Percentiles rank a stretch among this genome's conserved stretches.
Evolutionary conservation across 2,113 vertebrate species (phyloP).

Genomic region (Heterotilapia buettikoferi): DNA sequence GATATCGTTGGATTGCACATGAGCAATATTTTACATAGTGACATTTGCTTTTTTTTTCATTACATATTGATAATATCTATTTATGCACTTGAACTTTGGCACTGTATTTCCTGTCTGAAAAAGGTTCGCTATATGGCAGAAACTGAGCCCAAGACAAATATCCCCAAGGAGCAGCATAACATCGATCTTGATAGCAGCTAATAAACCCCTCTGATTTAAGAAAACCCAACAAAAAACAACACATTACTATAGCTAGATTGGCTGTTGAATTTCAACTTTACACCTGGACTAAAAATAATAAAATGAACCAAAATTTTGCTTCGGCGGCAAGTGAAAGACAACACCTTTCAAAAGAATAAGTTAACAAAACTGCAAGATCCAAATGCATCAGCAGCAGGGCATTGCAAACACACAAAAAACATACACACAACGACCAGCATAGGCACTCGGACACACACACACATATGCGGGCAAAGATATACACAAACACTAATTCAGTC

Average conservation of each 20-base stretch:
- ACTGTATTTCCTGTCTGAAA: neutral
- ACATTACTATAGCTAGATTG: neutral
- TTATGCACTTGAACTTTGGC: neutral
- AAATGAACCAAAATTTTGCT: neutral
- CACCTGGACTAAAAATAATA: neutral
- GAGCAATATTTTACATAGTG: neutral
- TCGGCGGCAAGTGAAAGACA: conserved; percentile 22
- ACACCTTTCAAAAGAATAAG: conserved; percentile 12
- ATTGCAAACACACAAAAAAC: neutral
- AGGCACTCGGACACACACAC: neutral
- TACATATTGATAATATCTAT: neutral
- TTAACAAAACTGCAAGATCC: conserved; percentile 10
- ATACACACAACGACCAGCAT: neutral
- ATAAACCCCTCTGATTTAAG: neutral
- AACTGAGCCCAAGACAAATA: neutral
- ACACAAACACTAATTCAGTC: conserved; percentile 6
- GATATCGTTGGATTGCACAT: neutral
- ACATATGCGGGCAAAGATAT: neutral
- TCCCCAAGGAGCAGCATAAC: neutral
- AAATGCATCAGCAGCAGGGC: conserved; percentile 19
- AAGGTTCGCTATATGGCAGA: neutral
- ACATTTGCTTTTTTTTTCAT: neutral
- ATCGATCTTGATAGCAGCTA: neutral
- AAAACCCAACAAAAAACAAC: neutral
- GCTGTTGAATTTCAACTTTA: neutral